Percentiles rank a stretch among this genome's conserved stretches.
Conservation (phyloP, 2,113 vertebrate genomes). For the Python bivittatus region DNA sequence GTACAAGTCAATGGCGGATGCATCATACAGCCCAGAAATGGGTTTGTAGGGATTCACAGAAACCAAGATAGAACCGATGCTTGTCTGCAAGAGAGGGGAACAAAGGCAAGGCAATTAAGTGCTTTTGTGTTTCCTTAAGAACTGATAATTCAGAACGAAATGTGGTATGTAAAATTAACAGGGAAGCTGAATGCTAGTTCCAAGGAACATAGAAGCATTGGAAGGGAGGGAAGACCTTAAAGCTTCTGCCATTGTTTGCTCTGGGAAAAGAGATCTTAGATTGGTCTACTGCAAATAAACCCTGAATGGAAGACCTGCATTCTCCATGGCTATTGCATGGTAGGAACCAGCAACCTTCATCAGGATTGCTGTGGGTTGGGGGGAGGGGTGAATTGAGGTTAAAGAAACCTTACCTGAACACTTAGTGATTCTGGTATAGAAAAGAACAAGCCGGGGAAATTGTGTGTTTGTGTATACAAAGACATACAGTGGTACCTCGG, state of each 20-base stretch:
- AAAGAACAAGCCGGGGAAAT: background rate
- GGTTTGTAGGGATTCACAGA: constrained; percentile 90
- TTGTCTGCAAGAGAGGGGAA: constrained; percentile 76
- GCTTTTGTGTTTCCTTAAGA: background rate
- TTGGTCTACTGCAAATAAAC: background rate
- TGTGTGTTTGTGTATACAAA: background rate
- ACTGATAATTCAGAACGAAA: background rate
- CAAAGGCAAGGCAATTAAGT: constrained; percentile 47
- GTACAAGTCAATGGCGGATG: constrained; percentile 80
- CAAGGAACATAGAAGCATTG: background rate
- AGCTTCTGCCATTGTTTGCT: background rate
- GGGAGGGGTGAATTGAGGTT: too few relatives aligned
- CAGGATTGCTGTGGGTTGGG: too few relatives aligned
- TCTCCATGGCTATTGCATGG: background rate
- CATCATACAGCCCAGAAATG: constrained; percentile 82
- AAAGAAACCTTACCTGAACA: too few relatives aligned
- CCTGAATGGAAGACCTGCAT: background rate
- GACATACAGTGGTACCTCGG: too few relatives aligned
- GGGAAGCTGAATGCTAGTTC: background rate
- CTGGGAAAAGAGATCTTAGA: background rate
- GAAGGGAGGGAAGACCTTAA: background rate
- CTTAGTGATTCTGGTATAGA: background rate
- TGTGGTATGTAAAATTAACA: background rate
- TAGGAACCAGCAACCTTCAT: too few relatives aligned
- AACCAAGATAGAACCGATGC: constrained; percentile 90